Base-by-base conservation (phyloP, 2,888 invertebrate genomes). In the Nymphalis polychloros region DNA sequence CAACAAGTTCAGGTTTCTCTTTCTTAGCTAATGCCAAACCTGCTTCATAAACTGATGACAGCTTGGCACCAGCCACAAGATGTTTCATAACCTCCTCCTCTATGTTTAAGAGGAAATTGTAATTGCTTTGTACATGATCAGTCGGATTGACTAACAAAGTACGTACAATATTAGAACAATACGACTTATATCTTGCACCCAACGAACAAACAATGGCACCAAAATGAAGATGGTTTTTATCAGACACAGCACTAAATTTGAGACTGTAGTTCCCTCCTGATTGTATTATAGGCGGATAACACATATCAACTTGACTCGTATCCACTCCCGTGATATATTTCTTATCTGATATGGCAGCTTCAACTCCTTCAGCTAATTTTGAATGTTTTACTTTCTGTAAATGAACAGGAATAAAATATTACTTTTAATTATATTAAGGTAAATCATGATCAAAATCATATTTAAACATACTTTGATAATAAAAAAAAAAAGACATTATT, bases 231-330 rank as follows among this genome's bases (percentile, higher is more conserved):
- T 95, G 95, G 84, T 98, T 98, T 84, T 98, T 98, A 85, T 99
- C 98, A 77, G 98, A 98, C 3, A 95, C 95, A 5, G 97, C 97
- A 82, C 98, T 99, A 89, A 99, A 99, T 89, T 99, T 99, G 59
- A 99, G 94, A 81, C 96, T 97, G 90, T 99, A 99, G 82, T 97
- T 96, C n/a, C 99, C 99, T 10, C 99, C 99, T 48, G 99, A 99
- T 86, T 99, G 99, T 80, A 99, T 98, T 69, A 99, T 99, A 0
- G 99, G 97, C 0, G 99, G 98, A 85, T 99, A 99, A 83, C 99
- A 99, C 95, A 98, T 97, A 81, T 99, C 99, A 5, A 99, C 94
- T 85, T 98, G 96, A 35, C 95, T 94, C 4, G 96, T 95, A 88
- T 98, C 98, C 0, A 98, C 96, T 2, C 97, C 97, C 13, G 96